A percentile compares a stretch with the other conserved stretches of the same genome.
These are phyloP conservation scores for Amorpha juglandis DNA, from an alignment of 2,888 invertebrate genomes.

Conservation along the genomic window DNA sequence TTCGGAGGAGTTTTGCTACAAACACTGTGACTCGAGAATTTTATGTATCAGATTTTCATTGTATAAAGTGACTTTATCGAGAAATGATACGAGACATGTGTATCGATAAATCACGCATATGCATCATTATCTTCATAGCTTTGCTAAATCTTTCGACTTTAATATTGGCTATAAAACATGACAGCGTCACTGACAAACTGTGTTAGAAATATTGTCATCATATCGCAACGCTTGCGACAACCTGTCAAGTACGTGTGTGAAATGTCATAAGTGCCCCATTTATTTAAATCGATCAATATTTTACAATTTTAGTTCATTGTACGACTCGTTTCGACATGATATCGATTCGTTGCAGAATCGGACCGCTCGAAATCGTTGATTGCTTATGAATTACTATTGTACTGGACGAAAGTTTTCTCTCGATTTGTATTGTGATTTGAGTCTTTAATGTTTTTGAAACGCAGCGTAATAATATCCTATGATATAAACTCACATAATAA, in stretches of 20 bases:
- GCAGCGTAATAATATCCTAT: not conserved
- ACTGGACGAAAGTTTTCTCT: conserved; percentile 40
- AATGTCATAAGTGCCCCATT: conserved; percentile 26
- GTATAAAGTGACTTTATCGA: too few relatives aligned
- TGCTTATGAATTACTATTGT: conserved; percentile 40
- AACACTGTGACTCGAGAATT: too few relatives aligned
- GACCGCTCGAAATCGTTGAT: conserved; percentile 41
- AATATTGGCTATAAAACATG: conserved; percentile 20
- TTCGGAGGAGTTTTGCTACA: too few relatives aligned
- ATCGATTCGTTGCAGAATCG: conserved; percentile 47
- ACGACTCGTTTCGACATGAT: conserved; percentile 47
- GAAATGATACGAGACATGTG: too few relatives aligned
- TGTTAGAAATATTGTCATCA: conserved; percentile 18
- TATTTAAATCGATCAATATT: conserved; percentile 33
- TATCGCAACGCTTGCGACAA: conserved; percentile 14
- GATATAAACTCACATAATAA: not conserved
- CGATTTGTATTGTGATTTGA: conserved; percentile 29
- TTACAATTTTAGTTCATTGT: conserved; percentile 41
- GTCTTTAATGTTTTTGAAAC: not conserved
- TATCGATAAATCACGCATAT: not conserved
- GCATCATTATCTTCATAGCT: not conserved
- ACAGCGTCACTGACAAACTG: conserved; percentile 10
- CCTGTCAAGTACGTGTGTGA: conserved; percentile 17
- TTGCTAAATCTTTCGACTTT: conserved; percentile 9
- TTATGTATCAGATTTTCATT: too few relatives aligned